Percentiles rank a stretch among this genome's conserved stretches.
phyloP scores from a whole-genome alignment of 2,888 invertebrate genomes.

The Zaprionus obscuricornis region DNA sequence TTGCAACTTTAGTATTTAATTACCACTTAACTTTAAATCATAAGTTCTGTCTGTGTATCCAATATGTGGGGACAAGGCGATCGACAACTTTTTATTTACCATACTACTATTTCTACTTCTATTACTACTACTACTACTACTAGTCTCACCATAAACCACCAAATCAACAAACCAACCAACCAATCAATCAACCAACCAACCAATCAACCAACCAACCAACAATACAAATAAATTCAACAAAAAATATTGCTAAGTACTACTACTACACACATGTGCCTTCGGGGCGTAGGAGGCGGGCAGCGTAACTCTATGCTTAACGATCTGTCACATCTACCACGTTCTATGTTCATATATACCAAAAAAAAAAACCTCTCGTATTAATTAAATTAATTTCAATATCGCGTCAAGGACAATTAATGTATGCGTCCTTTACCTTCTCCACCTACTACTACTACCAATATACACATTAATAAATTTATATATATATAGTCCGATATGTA shows the following conservation, averaged over 20 bases:
- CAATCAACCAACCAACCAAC: conserved; percentile 20
- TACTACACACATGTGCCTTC: conserved; percentile 22
- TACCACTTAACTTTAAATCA: conserved; percentile 60
- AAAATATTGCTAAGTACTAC: conserved; percentile 21
- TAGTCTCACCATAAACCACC: conserved; percentile 6
- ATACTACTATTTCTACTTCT: conserved; percentile 24
- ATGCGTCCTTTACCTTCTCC: too few species aligned
- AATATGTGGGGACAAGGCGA: too few species aligned
- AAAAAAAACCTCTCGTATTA: conserved; percentile 21
- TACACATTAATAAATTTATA: too few species aligned
- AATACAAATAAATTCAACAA: conserved; percentile 15
- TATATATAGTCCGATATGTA: too few species aligned
- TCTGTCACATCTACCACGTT: conserved; percentile 38
- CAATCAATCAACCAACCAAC: too few species aligned
- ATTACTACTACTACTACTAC: too few species aligned
- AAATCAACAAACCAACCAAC: conserved; percentile 24
- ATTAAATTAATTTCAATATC: conserved; percentile 9
- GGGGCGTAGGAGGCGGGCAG: too few species aligned
- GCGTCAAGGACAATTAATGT: too few species aligned
- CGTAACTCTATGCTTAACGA: conserved; percentile 55
- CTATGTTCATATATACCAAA: conserved; percentile 32
- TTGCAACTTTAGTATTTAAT: conserved; percentile 71
- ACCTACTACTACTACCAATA: too few species aligned
- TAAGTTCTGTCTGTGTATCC: conserved; percentile 32
- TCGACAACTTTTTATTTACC: neutral